Base-by-base conservation (phyloP, 2,113 vertebrate species). In the Platycercus adscitus region DNA sequence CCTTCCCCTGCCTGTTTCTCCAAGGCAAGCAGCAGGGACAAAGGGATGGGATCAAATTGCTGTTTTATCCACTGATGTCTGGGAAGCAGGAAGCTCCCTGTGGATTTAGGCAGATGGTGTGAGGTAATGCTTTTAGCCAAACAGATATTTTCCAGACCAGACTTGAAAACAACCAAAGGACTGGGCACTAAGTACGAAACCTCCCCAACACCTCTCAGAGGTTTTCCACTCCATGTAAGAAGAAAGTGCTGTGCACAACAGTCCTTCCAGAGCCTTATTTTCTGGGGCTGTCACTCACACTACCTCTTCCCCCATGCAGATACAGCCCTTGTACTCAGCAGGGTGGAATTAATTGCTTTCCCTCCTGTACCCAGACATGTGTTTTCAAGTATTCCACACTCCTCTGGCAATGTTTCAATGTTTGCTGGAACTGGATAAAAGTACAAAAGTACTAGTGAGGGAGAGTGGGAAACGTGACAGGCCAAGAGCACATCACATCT, bases 391-490 rank as follows among this genome's bases (percentile, higher is more conserved):
- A 70, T 29, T 73, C 61, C 61, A 33, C 31, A 47, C 13, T 61
- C 49, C 29, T 79, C 16, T 83, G 31, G 10, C 66, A 73, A 33
- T 14, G 17, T 46, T 81, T 73, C 35, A 73, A 55, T 52, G 86
- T 86, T 29, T 75, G n/a, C 43, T 95, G 80, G 25, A 88, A 96
- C 31, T n/a, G 19, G 58, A 77, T 77, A 21, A 37, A 88, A 96
- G 31, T 37, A 28, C 9, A 10, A 25, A 92, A 86, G 60, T 43
- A 78, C 41, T 37, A 65, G 23, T 7, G n/a, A 86, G 65, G 46
- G 25, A 81, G 25, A 70, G 15, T 63, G 50, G 53, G 21, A 77
- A 75, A 64, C 11, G 44, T 3, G 28, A 70, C 31, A 60, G 60
- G 37, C 13, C 76, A 78, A 29, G 53, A 81, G 11, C 1, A 8